phyloP scores from a whole-genome alignment of 2,888 invertebrate genomes.

The Cantharis flavilabris region DNA sequence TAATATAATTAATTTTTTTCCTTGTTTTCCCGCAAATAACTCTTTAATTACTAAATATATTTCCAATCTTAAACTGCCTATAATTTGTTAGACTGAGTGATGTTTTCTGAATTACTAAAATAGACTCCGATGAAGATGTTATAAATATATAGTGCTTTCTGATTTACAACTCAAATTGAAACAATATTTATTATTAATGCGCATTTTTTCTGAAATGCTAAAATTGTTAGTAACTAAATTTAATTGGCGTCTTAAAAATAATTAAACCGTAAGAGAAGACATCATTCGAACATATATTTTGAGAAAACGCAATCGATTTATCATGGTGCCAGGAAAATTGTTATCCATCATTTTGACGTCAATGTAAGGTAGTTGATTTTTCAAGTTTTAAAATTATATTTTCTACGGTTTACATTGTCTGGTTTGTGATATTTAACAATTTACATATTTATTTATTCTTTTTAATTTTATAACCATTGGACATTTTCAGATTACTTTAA shows the following conservation, averaged over 20 bases:
- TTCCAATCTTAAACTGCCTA: no score
- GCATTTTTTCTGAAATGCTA: not conserved
- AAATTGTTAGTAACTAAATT: not conserved
- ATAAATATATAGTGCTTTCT: no score
- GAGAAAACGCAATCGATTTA: not conserved
- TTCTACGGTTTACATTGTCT: not conserved
- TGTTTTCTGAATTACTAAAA: no score
- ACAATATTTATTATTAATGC: no score
- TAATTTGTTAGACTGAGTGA: no score
- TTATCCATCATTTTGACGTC: not conserved
- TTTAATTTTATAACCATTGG: not conserved
- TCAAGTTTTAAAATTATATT: not conserved
- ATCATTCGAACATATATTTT: not conserved
- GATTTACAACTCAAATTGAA: no score
- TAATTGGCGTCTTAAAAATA: not conserved
- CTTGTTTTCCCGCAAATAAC: no score
- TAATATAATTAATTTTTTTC: no score
- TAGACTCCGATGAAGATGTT: no score
- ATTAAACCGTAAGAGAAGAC: not conserved
- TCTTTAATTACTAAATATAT: no score
- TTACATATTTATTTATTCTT: not conserved
- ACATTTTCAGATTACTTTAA: not conserved
- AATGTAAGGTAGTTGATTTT: not conserved
- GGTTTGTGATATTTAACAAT: not conserved
- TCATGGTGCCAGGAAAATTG: not conserved